Base-by-base conservation (phyloP, 2,113 vertebrate species). In the Aplodontia rufa region DNA sequence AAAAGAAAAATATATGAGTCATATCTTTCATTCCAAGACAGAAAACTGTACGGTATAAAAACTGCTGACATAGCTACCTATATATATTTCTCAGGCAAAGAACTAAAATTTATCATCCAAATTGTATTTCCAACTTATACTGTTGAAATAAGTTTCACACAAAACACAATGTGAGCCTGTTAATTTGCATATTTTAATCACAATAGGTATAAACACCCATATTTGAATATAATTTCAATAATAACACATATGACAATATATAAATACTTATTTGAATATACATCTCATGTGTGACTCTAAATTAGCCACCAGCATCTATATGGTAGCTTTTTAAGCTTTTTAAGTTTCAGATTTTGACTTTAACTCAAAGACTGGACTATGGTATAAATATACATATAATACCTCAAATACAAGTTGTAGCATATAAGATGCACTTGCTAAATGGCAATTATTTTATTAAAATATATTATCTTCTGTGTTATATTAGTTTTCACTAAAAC, bases 11-110 rank as follows among this genome's bases (percentile, higher is more conserved):
- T 75, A 75, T 51, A 91, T 69, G 85, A 71, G 75, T 24, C 17
- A 55, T 66, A 86, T 35, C 40, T 92, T 92, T 94, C 40, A 85
- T 93, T 37, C 20, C 42, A 92, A 96, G 13, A 75, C 58, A 95
- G 40, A 95, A 87, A 92, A 51, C 5, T 26, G 4, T 22, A 72
- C 76, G 40, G 47, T 95, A 92, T 60, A 24, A 95, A 35, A 96
- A 97, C 10, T 83, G 32, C 49, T 91, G 82, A 94, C 58, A 85
- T 51, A 81, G 37, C 32, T 80, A 64, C n/a, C 3, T 78, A 53
- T 40, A 45, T 64, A 58, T 47, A 32, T 69, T 69, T 87, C 60
- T 82, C 17, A 22, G 12, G n/a, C 37, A 93, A 94, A 92, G 86
- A 42, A 9, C 28, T 88, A 47, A 64, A 90, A 79, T 45, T 78